A percentile compares a stretch with the other conserved stretches of the same genome.
Evolutionary conservation across 2,113 vertebrate species (phyloP).

Genomic region (Tursiops truncatus): DNA sequence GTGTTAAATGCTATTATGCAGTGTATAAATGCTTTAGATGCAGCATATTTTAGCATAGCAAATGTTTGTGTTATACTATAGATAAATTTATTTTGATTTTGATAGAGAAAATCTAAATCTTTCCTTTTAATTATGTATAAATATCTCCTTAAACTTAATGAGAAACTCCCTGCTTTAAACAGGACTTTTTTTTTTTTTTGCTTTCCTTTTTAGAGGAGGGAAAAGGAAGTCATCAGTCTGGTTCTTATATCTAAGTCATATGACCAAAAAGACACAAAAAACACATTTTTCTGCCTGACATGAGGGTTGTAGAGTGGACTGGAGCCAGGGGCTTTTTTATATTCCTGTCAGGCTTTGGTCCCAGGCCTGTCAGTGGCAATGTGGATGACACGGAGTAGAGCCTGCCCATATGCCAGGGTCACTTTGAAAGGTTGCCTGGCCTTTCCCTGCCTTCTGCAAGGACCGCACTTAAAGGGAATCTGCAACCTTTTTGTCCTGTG

Average conservation of each 20-base stretch:
- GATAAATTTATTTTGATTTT: conserved; percentile 21
- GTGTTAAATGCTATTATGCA: neutral
- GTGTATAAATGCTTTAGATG: neutral
- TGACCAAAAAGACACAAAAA: neutral
- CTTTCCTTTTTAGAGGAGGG: neutral
- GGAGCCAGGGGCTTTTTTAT: conserved; percentile 41
- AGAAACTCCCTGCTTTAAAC: conserved; percentile 1
- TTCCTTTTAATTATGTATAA: conserved; percentile 4
- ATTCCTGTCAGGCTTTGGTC: conserved; percentile 24
- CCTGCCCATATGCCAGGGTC: conserved; percentile 43
- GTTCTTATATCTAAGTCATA: conserved; percentile 3
- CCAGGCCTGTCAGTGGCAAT: conserved; percentile 29
- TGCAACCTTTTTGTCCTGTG: neutral
- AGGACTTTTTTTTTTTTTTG: neutral
- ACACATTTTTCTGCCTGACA: conserved; percentile 36
- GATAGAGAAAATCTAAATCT: conserved; percentile 30
- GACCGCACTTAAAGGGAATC: neutral
- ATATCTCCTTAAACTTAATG: neutral
- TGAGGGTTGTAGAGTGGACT: neutral
- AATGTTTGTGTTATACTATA: neutral
- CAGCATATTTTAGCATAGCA: conserved; percentile 14
- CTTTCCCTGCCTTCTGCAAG: conserved; percentile 34
- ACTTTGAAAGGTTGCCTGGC: conserved; percentile 25
- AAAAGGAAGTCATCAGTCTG: neutral
- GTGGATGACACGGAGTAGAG: conserved; percentile 37